A percentile compares a stretch with the other conserved stretches of the same genome.
Conservation (phyloP, 2,888 invertebrate species). For the Nasonia oneida region DNA sequence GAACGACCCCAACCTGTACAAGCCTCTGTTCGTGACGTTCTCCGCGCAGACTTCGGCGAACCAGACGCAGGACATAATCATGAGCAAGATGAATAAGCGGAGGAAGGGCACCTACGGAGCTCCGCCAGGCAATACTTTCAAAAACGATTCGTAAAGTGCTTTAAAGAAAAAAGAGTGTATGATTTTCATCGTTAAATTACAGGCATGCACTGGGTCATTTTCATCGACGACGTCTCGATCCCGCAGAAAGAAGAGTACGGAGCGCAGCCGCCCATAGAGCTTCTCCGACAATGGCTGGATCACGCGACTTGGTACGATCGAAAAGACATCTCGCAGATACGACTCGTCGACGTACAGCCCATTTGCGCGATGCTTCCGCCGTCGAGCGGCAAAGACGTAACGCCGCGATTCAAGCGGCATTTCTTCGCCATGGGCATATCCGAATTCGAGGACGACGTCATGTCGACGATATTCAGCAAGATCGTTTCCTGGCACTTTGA, state of each 20-base stretch:
- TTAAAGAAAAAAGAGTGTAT: neutral
- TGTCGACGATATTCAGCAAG: slow-evolving; percentile 91
- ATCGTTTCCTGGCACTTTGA: slow-evolving; percentile 97
- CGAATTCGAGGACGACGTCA: slow-evolving; percentile 92
- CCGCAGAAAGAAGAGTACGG: slow-evolving; percentile 94
- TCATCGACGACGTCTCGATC: slow-evolving; percentile 97
- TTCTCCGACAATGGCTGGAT: slow-evolving; percentile 94
- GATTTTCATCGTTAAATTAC: neutral
- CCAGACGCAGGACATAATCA: slow-evolving; percentile 96
- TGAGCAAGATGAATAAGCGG: slow-evolving; percentile 95
- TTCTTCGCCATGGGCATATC: slow-evolving; percentile 92
- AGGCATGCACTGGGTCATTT: slow-evolving; percentile 92
- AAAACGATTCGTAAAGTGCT: neutral
- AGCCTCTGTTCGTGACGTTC: slow-evolving; percentile 93
- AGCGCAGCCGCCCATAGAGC: slow-evolving; percentile 96
- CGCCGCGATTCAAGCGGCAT: slow-evolving; percentile 90
- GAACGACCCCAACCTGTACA: slow-evolving; percentile 88
- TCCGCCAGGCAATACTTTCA: slow-evolving; percentile 72
- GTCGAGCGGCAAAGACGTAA: slow-evolving; percentile 90
- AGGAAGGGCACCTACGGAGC: slow-evolving; percentile 85
- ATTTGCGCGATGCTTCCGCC: slow-evolving; percentile 94
- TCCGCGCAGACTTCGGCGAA: slow-evolving; percentile 97
- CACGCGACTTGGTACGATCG: slow-evolving; percentile 94
- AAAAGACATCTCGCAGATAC: slow-evolving; percentile 88
- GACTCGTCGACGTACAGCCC: slow-evolving; percentile 91